A percentile compares a stretch with the other conserved stretches of the same genome.
These are phyloP conservation scores for Phyllotreta striolata DNA, from an alignment of 2,888 invertebrate species.

Conservation along the genomic window DNA sequence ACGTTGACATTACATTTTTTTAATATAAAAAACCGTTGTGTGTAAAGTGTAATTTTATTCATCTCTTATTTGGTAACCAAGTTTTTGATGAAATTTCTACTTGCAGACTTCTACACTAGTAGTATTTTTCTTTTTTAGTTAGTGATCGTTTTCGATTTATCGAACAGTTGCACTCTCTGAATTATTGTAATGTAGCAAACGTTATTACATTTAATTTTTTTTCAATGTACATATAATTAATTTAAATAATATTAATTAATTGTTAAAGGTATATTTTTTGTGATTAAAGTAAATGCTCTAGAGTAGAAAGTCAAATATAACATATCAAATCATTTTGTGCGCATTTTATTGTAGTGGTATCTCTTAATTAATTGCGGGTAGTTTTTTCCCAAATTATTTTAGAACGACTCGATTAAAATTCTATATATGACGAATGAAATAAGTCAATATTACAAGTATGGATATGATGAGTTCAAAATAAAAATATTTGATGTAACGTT, in stretches of 20 bases:
- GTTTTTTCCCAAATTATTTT: no score
- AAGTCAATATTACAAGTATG: no score
- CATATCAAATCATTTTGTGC: constrained; percentile 49
- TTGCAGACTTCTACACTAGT: constrained; percentile 49
- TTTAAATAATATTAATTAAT: constrained; percentile 48
- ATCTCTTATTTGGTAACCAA: constrained; percentile 44
- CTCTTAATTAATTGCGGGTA: not conserved
- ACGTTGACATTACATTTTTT: constrained; percentile 45
- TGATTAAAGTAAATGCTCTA: constrained; percentile 51
- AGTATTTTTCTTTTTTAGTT: constrained; percentile 43
- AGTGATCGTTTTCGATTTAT: constrained; percentile 27
- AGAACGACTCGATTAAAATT: no score
- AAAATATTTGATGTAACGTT: no score
- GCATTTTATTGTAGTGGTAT: constrained; percentile 35
- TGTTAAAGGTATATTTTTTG: constrained; percentile 50
- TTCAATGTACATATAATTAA: constrained; percentile 51
- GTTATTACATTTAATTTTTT: constrained; percentile 46
- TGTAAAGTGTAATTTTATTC: constrained; percentile 47
- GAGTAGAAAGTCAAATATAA: constrained; percentile 55
- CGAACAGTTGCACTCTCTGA: constrained; percentile 32
- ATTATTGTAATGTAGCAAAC: constrained; percentile 41
- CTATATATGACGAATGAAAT: no score
- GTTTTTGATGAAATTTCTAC: constrained; percentile 39
- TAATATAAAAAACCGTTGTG: constrained; percentile 44
- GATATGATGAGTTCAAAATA: no score